Percentiles rank a stretch among this genome's conserved stretches.
phyloP scores from a whole-genome alignment of 2,888 invertebrate genomes.

The Idaea dimidiata region DNA sequence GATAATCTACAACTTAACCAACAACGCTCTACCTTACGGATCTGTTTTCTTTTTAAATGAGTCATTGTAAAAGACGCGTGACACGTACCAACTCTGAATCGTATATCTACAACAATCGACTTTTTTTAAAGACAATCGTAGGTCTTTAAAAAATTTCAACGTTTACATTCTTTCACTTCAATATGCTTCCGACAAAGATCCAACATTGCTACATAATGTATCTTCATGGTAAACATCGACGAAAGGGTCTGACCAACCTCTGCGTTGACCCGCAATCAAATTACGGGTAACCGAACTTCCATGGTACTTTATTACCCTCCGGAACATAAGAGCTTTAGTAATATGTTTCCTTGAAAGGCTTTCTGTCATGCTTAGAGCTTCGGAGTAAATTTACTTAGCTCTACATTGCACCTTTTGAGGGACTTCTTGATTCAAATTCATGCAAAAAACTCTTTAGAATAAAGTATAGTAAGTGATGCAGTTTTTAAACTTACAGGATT shows the following conservation, averaged over 20 bases:
- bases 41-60: too few species aligned
- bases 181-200: background rate
- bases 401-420: constrained; percentile 42
- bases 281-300: constrained; percentile 22
- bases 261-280: background rate
- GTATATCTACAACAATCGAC: too few species aligned
- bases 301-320: constrained; percentile 26
- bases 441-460: background rate
- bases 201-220: background rate
- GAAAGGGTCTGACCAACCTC: background rate
- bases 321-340: constrained; percentile 24
- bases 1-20: too few species aligned
- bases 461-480: too few species aligned
- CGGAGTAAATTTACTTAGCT: constrained; percentile 49
- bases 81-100: too few species aligned
- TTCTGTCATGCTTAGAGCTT: constrained; percentile 39
- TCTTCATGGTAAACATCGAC: background rate
- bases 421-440: constrained; percentile 17
- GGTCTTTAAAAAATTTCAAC: too few species aligned
- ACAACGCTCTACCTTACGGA: too few species aligned
- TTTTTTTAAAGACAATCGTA: too few species aligned
- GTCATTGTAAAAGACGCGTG: too few species aligned
- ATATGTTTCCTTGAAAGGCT: constrained; percentile 34
- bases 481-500: too few species aligned
- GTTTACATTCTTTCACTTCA: too few species aligned